Evolutionary conservation across 2,888 invertebrate species (phyloP), one percentile per base, ranked within the genome.

Genomic region (Cataglyphis rosenhaueri): DNA sequence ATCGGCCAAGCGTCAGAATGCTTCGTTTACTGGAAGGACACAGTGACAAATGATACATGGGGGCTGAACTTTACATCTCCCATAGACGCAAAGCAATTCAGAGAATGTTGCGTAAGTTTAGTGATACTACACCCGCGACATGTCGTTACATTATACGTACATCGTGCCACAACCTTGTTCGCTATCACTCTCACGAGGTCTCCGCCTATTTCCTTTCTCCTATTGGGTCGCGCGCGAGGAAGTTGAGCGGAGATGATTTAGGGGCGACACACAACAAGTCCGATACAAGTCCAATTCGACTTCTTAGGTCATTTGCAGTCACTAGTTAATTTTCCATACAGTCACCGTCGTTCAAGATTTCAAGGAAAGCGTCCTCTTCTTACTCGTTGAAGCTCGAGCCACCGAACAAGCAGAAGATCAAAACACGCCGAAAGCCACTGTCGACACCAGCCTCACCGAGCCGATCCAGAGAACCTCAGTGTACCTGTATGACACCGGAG

Each of bases 11-110:
- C 99, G 61, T 99, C 99, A 57, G 99, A 99, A 96, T 99, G 99
- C 95, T 99, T 99, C 95, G 98, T 99, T 83, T 99, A 99, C 95
- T 99, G 99, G 99, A 98, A 98, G 95, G 99, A 99, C 95, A 97
- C 98, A 70, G 98, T 98, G 97, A 98, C 98, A 92, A 98, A 98
- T 95, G 98, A 98, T 95, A 99, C 99, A 62, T 99, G 99, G 99
- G 99, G 99, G 85, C 96, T 99, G 88, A 99, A 99, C 95, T 99
- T 99, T 94, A 99, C 99, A 78, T 99, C 99, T 82, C 98, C 99
- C 86, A 98, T 98, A 92, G 99, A 99, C 95, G 99, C 99, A 89
- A 98, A 98, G 95, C 98, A 99, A 95, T 99, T 99, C 95, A 96
- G 98, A 94, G 98, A 98, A 96, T 98, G 98, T 95, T 98, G 98